Evolutionary conservation across 2,113 vertebrate species (phyloP).

Genomic region (Dolichotis patagonum): DNA sequence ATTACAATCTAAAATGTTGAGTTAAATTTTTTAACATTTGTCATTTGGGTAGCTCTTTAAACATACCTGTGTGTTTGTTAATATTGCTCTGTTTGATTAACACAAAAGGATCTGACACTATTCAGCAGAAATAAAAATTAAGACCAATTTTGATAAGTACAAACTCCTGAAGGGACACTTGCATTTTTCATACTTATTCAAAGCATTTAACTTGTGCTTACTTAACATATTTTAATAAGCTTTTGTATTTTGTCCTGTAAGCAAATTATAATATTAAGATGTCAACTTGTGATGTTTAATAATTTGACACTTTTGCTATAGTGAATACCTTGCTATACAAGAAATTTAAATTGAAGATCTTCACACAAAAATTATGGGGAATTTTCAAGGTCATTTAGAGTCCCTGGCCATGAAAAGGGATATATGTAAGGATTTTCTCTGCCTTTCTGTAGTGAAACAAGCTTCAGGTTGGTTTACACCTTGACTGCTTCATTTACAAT

Average conservation of each 20-base stretch:
- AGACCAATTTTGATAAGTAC: not conserved
- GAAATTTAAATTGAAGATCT: not conserved
- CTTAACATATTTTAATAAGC: not conserved
- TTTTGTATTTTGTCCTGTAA: not conserved
- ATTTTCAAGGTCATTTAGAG: slow-evolving; percentile 56
- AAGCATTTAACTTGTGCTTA: not conserved
- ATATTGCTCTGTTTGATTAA: not conserved
- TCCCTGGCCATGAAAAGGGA: not conserved
- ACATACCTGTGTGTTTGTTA: not conserved
- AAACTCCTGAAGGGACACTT: not conserved
- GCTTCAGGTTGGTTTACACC: slow-evolving; percentile 73
- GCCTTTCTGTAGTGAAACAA: slow-evolving; percentile 40
- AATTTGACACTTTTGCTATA: not conserved
- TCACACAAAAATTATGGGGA: not conserved
- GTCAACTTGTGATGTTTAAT: not conserved
- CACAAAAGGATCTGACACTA: not conserved
- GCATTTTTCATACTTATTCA: not conserved
- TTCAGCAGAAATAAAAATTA: not conserved
- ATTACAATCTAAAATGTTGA: not conserved
- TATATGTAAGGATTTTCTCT: slow-evolving; percentile 55
- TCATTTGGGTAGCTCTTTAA: not conserved
- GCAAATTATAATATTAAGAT: not conserved
- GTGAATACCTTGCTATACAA: not conserved
- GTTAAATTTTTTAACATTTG: not conserved
- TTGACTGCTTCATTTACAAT: slow-evolving; percentile 83